These are phyloP conservation scores for Cyanoliseus patagonus DNA, from an alignment of 2,113 vertebrate genomes.

Conservation along the genomic window DNA sequence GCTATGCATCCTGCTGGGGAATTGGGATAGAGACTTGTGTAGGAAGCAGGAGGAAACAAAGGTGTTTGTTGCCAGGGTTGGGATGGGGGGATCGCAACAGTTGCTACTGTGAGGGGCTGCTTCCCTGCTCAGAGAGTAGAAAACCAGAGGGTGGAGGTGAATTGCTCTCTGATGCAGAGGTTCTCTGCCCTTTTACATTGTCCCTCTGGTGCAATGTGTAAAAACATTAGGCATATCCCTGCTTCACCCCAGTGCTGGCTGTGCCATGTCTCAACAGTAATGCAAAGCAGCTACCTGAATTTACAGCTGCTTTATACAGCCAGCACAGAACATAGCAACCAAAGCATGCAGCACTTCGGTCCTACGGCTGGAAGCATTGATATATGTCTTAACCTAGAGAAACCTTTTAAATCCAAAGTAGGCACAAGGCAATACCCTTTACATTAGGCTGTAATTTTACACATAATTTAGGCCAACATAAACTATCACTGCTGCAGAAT, in stretches of 20 bases:
- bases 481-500: not conserved
- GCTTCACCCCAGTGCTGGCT: not conserved
- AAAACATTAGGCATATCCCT: not conserved
- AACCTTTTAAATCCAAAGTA: not conserved
- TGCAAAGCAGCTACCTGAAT: conserved; percentile 1
- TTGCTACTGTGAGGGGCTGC: not conserved
- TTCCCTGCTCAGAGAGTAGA: not conserved
- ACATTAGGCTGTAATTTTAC: not conserved
- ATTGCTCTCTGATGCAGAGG: fast-evolving
- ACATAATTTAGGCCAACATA: not conserved
- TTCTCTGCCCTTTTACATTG: not conserved
- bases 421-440: not conserved
- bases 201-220: not conserved
- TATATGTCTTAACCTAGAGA: not conserved
- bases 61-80: conserved; percentile 3
- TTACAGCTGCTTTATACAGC: not conserved
- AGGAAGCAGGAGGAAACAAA: not conserved
- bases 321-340: not conserved
- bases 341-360: not conserved
- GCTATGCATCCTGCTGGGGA: not conserved
- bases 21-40: not conserved
- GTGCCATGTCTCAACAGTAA: not conserved
- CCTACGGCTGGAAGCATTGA: not conserved
- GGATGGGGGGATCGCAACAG: not conserved
- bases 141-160: not conserved